Percentiles rank a stretch among this genome's conserved stretches.
These are phyloP conservation scores for Bufo bufo DNA, from an alignment of 2,113 vertebrate species.

Conservation along the genomic window DNA sequence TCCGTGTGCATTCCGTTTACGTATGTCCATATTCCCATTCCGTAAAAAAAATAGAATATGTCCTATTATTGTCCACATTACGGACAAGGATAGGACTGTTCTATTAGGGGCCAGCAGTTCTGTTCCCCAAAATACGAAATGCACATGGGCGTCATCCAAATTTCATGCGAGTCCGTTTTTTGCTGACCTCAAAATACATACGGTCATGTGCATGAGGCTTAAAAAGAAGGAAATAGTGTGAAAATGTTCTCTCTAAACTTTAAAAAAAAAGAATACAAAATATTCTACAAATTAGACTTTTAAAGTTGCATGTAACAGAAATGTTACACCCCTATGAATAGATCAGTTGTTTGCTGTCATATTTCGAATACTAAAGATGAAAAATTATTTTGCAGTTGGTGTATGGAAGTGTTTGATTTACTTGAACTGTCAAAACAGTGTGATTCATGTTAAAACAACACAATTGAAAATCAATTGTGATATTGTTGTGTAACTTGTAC, in stretches of 20 bases:
- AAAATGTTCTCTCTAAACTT: background rate
- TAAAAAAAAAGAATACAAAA: background rate
- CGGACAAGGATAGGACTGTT: too few species aligned
- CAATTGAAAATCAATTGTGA: background rate
- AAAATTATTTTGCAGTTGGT: background rate
- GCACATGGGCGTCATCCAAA: too few species aligned
- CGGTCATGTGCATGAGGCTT: too few species aligned
- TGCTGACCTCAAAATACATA: too few species aligned
- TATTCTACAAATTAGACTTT: background rate
- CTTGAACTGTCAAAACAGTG: background rate
- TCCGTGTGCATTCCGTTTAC: too few species aligned
- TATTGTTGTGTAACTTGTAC: background rate
- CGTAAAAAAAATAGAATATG: too few species aligned
- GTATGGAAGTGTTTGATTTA: background rate
- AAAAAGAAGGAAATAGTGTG: background rate
- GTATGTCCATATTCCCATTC: too few species aligned
- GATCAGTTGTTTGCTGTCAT: background rate
- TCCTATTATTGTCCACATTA: too few species aligned
- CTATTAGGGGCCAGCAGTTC: too few species aligned
- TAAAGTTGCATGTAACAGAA: background rate
- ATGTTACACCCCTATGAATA: background rate
- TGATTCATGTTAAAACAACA: background rate
- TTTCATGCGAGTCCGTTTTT: too few species aligned
- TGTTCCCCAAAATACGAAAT: too few species aligned
- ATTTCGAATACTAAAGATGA: background rate